A percentile compares a stretch with the other conserved stretches of the same genome.
phyloP scores from a whole-genome alignment of 2,888 invertebrate species.

The Eupelmus urozonus region DNA sequence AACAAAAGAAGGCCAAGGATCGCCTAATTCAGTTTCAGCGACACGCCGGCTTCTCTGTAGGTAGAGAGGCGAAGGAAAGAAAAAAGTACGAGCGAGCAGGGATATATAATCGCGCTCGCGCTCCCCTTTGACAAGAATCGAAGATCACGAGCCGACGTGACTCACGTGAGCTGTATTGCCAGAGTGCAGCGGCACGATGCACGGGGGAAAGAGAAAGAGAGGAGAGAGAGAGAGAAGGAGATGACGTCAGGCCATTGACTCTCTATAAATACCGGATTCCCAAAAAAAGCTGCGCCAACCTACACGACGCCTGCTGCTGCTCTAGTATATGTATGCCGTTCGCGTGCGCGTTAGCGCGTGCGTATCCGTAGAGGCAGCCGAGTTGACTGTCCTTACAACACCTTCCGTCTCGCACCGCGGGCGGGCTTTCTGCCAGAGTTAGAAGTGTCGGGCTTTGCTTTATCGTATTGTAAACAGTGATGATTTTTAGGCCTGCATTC shows the following conservation, averaged over 20 bases:
- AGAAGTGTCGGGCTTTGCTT: neutral
- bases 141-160: conserved; percentile 60
- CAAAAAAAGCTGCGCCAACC: conserved; percentile 66
- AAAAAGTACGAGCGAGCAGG: neutral
- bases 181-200: conserved; percentile 9
- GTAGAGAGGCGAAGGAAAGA: neutral
- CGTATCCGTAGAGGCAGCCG: neutral
- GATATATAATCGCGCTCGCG: neutral
- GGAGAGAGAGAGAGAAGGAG: neutral
- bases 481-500: neutral
- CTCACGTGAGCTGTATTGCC: conserved; percentile 50
- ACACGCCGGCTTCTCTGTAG: conserved; percentile 20
- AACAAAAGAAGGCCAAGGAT: conserved; percentile 59
- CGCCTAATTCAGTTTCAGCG: conserved; percentile 59
- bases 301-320: conserved; percentile 59
- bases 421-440: neutral
- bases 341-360: conserved; percentile 23
- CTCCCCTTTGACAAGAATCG: conserved; percentile 57
- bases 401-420: conserved; percentile 25
- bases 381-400: conserved; percentile 53
- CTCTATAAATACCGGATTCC: conserved; percentile 72
- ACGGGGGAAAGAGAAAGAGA: neutral
- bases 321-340: conserved; percentile 12
- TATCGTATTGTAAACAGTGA: neutral
- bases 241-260: conserved; percentile 67